Percentiles rank a stretch among this genome's conserved stretches.
phyloP scores from a whole-genome alignment of 2,113 vertebrate genomes.

The Colinus virginianus region DNA sequence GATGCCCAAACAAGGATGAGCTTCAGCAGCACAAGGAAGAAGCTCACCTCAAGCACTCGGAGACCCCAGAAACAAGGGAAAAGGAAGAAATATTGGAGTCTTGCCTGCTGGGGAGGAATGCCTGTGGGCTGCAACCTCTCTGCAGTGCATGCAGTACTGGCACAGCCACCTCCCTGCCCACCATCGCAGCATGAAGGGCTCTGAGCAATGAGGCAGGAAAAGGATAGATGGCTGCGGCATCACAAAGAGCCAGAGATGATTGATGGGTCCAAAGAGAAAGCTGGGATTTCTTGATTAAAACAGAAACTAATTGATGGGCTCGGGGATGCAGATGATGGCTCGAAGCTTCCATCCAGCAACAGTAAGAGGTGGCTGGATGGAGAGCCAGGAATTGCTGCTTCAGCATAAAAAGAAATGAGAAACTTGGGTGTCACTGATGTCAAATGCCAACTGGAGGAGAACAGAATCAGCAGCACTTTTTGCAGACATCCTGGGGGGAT shows the following conservation, averaged over 20 bases:
- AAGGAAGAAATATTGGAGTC: not conserved
- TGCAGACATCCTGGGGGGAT: not conserved
- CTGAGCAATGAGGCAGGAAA: not conserved
- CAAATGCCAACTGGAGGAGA: not conserved
- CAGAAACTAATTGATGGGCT: conserved; percentile 43
- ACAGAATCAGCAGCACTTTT: not conserved
- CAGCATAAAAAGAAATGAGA: conserved; percentile 5
- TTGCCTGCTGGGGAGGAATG: not conserved
- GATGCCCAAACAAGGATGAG: not conserved
- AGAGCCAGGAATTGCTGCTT: not conserved
- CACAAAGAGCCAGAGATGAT: not conserved
- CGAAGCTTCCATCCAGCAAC: not conserved
- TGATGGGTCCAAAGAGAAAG: not conserved
- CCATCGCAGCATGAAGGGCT: not conserved
- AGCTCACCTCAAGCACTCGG: not conserved
- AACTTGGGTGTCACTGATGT: not conserved
- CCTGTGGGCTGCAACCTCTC: not conserved
- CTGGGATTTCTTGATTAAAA: not conserved
- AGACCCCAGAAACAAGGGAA: not conserved
- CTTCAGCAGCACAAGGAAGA: not conserved
- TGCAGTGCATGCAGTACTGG: not conserved
- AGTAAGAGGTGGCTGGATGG: not conserved
- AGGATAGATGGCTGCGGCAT: conserved; percentile 24
- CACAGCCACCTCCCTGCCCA: not conserved
- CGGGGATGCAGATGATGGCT: conserved; percentile 5